These are phyloP conservation scores for Aphaenogaster floridana DNA, from an alignment of 1,140 invertebrate genomes.

Conservation along the genomic window DNA sequence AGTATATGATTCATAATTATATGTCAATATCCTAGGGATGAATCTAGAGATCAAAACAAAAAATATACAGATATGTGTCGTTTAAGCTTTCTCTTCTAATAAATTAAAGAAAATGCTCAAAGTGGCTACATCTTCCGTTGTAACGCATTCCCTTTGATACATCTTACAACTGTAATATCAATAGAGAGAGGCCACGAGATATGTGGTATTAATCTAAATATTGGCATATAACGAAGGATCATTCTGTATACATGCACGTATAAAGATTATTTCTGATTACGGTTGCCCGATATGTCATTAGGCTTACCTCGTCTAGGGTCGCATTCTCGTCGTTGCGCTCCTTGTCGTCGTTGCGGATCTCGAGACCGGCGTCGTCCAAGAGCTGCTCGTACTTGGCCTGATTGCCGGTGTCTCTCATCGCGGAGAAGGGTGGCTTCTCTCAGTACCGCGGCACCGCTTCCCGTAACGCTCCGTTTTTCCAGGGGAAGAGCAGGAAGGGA, in stretches of 20 bases:
- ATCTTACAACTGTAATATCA: neutral
- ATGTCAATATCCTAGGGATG: neutral
- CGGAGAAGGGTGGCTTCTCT: neutral
- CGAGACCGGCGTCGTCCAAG: conserved; percentile 72
- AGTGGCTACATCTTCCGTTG: too few relatives aligned
- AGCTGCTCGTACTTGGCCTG: conserved; percentile 71
- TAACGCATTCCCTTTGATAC: too few relatives aligned
- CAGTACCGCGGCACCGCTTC: neutral
- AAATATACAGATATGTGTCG: neutral
- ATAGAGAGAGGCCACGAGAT: neutral
- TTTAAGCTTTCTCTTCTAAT: neutral
- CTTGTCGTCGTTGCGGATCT: conserved; percentile 56
- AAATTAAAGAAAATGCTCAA: too few relatives aligned
- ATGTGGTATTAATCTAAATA: neutral
- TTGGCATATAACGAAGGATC: neutral
- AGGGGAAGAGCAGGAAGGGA: neutral
- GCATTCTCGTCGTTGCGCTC: conserved; percentile 59
- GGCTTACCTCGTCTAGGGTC: conserved; percentile 60
- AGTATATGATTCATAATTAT: neutral
- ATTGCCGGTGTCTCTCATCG: conserved; percentile 71
- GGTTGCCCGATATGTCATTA: too few relatives aligned
- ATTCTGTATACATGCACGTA: neutral
- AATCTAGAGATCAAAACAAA: neutral
- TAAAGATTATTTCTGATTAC: neutral
- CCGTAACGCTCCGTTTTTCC: neutral